phyloP scores from a whole-genome alignment of 2,888 invertebrate genomes.

The Ptycholaimellus sp. region DNA sequence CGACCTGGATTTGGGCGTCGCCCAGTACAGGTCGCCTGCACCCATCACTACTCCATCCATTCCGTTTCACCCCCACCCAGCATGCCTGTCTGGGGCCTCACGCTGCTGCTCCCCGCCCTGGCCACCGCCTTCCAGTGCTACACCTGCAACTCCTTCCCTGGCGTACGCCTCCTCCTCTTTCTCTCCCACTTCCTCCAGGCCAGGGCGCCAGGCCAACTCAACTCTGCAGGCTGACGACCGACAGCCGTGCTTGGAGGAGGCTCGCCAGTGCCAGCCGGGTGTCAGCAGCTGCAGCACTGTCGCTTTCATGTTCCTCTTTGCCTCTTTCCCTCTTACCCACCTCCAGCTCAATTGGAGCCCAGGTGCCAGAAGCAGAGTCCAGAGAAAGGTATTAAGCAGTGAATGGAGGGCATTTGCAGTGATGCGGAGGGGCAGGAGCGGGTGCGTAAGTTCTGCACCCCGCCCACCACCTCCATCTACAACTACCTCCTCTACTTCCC shows the following conservation, averaged over 20 bases:
- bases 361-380: neutral
- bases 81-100: too few species aligned
- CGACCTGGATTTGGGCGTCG: too few species aligned
- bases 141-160: slow-evolving; percentile 14
- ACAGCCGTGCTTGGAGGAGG: slow-evolving; percentile 12
- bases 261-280: slow-evolving; percentile 9
- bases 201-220: too few species aligned
- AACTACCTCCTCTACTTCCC: slow-evolving; percentile 19
- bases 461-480: slow-evolving; percentile 16
- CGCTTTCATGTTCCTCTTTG: slow-evolving; percentile 8
- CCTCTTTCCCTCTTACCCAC: too few species aligned
- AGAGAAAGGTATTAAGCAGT: neutral
- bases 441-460: slow-evolving; percentile 19
- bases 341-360: too few species aligned
- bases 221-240: slow-evolving; percentile 12
- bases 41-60: too few species aligned
- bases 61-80: too few species aligned
- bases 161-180: neutral
- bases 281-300: slow-evolving; percentile 11
- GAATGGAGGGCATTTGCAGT: slow-evolving; percentile 1
- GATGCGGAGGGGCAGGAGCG: slow-evolving; percentile 9
- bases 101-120: too few species aligned
- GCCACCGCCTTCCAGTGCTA: slow-evolving; percentile 14
- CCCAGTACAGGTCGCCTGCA: too few species aligned
- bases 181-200: too few species aligned